These are phyloP conservation scores for Pteronura brasiliensis DNA, from an alignment of 2,113 vertebrate species.

Conservation along the genomic window DNA sequence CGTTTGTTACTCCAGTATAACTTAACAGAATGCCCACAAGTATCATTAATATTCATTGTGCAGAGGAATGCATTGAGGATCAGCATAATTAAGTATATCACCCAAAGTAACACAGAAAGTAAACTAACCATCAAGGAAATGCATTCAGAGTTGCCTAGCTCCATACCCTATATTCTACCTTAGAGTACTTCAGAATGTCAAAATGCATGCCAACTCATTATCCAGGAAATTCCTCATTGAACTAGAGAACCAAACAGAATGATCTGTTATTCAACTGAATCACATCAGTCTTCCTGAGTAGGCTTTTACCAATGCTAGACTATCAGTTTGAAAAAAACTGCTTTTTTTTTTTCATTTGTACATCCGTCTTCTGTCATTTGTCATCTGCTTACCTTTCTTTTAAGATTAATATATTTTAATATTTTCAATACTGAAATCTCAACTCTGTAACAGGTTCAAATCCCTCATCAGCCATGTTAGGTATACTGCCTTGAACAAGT, in stretches of 20 bases:
- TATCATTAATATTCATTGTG: not conserved
- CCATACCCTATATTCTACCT: not conserved
- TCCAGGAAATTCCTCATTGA: not conserved
- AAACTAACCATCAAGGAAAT: not conserved
- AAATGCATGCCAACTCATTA: not conserved
- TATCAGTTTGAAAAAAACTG: not conserved
- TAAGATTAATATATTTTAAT: not conserved
- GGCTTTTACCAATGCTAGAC: not conserved
- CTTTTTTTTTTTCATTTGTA: not conserved
- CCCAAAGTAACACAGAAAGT: not conserved
- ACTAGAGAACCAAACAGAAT: not conserved
- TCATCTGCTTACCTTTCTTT: not conserved
- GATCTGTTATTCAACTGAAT: not conserved
- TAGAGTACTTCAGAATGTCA: not conserved
- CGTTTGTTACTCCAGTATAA: not conserved
- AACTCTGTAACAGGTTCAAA: not conserved
- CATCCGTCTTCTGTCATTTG: not conserved
- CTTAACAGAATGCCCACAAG: not conserved
- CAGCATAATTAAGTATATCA: not conserved
- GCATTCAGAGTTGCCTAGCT: not conserved
- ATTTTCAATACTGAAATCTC: not conserved
- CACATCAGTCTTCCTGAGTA: not conserved
- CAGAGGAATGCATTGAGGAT: not conserved
- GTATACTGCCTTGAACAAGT: not conserved
- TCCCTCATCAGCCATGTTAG: not conserved